Percentiles rank a stretch among this genome's conserved stretches.
Evolutionary conservation across 2,797 vertebrate species (phyloP).

Genomic region (Tapirus indicus): DNA sequence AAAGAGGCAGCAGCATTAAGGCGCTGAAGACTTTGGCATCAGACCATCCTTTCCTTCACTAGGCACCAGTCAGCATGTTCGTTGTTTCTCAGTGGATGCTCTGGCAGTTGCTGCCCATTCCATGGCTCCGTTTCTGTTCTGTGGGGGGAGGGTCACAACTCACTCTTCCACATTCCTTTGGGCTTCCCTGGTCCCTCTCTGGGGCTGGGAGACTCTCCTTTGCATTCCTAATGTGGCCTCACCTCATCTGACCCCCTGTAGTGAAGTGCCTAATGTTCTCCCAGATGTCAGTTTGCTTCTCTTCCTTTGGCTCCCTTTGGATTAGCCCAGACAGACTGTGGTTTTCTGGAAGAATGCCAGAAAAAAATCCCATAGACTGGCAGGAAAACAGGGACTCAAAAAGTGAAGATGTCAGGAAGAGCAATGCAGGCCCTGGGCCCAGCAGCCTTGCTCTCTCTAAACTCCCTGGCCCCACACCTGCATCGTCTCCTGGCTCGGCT

Average conservation of each 20-base stretch:
- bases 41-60: background rate
- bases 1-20: background rate
- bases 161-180: slow-evolving; percentile 32
- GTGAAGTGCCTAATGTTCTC: background rate
- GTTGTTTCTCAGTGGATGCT: background rate
- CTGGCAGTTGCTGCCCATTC: background rate
- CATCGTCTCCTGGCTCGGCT: background rate
- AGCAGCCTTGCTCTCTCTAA: background rate
- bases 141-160: background rate
- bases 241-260: too few species aligned
- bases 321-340: background rate
- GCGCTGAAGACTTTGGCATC: background rate
- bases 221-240: background rate
- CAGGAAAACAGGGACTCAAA: background rate
- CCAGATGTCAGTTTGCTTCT: background rate
- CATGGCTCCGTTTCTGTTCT: background rate
- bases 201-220: background rate
- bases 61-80: background rate
- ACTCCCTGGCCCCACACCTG: background rate
- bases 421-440: background rate
- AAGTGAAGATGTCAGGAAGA: background rate
- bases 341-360: slow-evolving; percentile 50
- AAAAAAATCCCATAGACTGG: background rate
- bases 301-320: background rate
- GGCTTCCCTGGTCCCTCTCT: background rate